Evolutionary conservation across 2,888 invertebrate species (phyloP), one percentile per base, ranked within the genome.

Genomic region (Cantharis nigra): DNA sequence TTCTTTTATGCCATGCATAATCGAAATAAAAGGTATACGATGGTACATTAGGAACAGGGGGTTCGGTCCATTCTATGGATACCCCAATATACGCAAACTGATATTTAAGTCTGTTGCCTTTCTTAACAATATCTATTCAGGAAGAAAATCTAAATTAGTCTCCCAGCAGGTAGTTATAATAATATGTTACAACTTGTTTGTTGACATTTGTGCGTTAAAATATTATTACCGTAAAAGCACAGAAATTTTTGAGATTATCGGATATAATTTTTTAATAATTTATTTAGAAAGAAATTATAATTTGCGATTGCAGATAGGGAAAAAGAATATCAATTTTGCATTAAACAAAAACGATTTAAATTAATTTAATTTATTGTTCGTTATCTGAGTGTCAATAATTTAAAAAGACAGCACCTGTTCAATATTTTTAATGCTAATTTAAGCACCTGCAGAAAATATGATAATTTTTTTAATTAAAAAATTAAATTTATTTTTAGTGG

Each of bases 1-100:
- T 81, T 82, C 84, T 81, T 83, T 86, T 86, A 83, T 85, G 77
- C 78, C 63, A 80, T 82, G 83, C 81, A 83, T 81, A 84, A 85
- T 80, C 84, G 82, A 83, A 83, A 86, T 85, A 85, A 86, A 85
- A 85, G 84, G 84, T 83, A 81, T 84, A 79, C 82, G 83, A 84
- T 83, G 82, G 79, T 74, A 81, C 82, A 83, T 85, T 85, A 84
- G 81, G 82, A 81, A 81, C 80, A 81, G 83, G 83, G 83, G 84
- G 83, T 78, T 80, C 69, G 78, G 81, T 81, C 82, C 81, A 81
- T 82, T 80, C 74, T 71, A 78, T 80, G 80, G 80, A 82, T 82
- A 77, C 82, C 80, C 74, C 73, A 70, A 77, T 76, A 63, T 69
- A 78, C 69, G 30, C 71, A 78, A 71, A 62, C 23, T 71, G 62